A percentile compares a stretch with the other conserved stretches of the same genome.
Evolutionary conservation across 2,797 vertebrate species (phyloP).

Genomic region (Siniperca obscura): DNA sequence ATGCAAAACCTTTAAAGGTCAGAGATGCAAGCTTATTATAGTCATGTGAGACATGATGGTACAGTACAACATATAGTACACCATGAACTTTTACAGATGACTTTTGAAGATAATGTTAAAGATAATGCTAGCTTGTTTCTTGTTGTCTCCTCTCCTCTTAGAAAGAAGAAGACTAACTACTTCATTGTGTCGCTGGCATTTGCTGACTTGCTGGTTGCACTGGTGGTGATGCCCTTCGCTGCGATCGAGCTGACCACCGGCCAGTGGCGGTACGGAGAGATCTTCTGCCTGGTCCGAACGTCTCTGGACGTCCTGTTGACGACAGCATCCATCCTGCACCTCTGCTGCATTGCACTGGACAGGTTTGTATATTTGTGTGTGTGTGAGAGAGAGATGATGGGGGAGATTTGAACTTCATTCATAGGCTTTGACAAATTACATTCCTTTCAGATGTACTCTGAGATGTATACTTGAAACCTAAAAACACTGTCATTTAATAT

Average conservation of each 20-base stretch:
- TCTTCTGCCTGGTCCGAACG: conserved; percentile 87
- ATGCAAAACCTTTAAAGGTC: conserved; percentile 7
- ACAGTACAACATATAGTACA: not conserved
- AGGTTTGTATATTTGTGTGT: conserved; percentile 71
- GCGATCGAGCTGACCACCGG: conserved; percentile 86
- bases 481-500: not conserved
- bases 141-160: conserved; percentile 39
- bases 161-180: conserved; percentile 89
- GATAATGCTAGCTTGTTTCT: not conserved
- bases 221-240: conserved; percentile 88
- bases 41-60: not conserved
- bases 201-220: conserved; percentile 85
- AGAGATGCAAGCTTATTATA: not conserved
- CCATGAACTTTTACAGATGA: not conserved
- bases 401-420: not conserved
- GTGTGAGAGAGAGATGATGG: not conserved
- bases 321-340: conserved; percentile 87
- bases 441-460: not conserved
- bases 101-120: not conserved
- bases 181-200: conserved; percentile 89
- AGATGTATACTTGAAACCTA: not conserved
- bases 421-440: not conserved
- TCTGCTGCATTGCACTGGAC: conserved; percentile 89
- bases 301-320: conserved; percentile 87
- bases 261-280: conserved; percentile 85